Conservation (phyloP, 2,888 invertebrate species). For the Lepidocyrtoides sp. region DNA sequence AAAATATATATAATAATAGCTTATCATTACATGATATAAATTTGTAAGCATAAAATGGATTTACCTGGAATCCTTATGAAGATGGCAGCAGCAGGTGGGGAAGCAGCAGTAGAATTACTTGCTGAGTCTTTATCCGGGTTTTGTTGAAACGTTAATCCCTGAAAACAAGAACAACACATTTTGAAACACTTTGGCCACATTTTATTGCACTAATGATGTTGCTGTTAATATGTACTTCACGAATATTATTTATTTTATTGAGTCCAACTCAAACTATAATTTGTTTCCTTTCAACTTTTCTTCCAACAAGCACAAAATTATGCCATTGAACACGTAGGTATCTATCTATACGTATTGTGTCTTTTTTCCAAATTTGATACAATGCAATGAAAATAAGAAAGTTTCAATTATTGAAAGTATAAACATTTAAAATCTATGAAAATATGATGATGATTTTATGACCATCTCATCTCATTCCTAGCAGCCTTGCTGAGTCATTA, state of each 20-base stretch:
- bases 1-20: too few species aligned
- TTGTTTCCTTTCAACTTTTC: neutral
- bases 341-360: too few species aligned
- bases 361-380: neutral
- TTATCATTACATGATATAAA: too few species aligned
- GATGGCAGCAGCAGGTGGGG: conserved; percentile 61
- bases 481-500: conserved; percentile 16
- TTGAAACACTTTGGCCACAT: conserved; percentile 74
- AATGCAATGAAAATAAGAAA: neutral
- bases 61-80: conserved; percentile 80
- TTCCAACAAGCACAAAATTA: too few species aligned
- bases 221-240: neutral
- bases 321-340: neutral
- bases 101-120: conserved; percentile 34
- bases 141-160: conserved; percentile 79
- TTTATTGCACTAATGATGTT: neutral
- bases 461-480: neutral
- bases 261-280: neutral
- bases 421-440: neutral
- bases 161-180: conserved; percentile 79
- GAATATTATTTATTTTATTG: neutral
- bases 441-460: neutral
- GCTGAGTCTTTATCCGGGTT: conserved; percentile 69
- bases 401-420: neutral
- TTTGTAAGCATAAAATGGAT: neutral